Conservation (phyloP, 1,140 invertebrate genomes). For the Centruroides sculpturatus region DNA sequence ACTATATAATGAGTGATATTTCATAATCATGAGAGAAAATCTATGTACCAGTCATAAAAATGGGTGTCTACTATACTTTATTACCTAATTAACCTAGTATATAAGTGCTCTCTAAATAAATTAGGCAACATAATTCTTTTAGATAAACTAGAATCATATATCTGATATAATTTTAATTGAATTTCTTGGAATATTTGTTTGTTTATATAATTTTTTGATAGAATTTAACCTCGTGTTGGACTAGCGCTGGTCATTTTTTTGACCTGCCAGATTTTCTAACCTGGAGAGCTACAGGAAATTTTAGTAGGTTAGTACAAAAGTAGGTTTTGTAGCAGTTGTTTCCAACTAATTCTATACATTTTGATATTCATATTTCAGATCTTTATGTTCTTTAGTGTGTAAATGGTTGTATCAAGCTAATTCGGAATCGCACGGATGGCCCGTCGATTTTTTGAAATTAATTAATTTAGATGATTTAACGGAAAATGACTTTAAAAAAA, state of each 20-base stretch:
- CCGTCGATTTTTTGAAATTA: slow-evolving; percentile 49
- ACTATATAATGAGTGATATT: too few relatives aligned
- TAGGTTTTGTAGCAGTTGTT: too few relatives aligned
- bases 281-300: slow-evolving; percentile 68
- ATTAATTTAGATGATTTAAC: slow-evolving; percentile 62
- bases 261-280: slow-evolving; percentile 89
- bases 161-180: too few relatives aligned
- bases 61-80: too few relatives aligned
- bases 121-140: too few relatives aligned
- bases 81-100: too few relatives aligned
- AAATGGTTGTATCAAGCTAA: slow-evolving; percentile 75
- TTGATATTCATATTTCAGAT: slow-evolving; percentile 37
- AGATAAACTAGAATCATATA: too few relatives aligned
- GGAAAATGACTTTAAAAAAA: slow-evolving; percentile 50
- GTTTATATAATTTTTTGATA: slow-evolving; percentile 23
- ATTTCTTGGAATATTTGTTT: not conserved
- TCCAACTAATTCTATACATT: not conserved
- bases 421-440: slow-evolving; percentile 47
- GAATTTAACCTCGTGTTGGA: slow-evolving; percentile 50
- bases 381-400: slow-evolving; percentile 78
- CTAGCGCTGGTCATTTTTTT: slow-evolving; percentile 57
- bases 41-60: too few relatives aligned
- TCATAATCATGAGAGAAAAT: too few relatives aligned
- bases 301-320: slow-evolving; percentile 36
- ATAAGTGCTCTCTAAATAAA: too few relatives aligned